A percentile compares a stretch with the other conserved stretches of the same genome.
Evolutionary conservation across 92 coral and sea anemone species (phyloP).

Genomic region (Phenganax subtilis): DNA sequence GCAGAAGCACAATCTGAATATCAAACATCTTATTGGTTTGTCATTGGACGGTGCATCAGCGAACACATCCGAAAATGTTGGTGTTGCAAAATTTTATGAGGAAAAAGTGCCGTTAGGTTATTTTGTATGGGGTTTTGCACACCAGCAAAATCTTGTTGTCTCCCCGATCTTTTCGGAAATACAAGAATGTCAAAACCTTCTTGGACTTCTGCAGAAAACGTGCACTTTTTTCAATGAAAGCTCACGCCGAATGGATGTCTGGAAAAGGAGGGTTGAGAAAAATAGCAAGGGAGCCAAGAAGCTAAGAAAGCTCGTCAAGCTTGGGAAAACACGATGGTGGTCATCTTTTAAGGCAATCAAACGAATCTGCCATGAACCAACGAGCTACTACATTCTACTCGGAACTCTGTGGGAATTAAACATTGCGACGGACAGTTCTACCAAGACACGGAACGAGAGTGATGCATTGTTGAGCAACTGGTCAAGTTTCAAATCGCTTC

Average conservation of each 20-base stretch:
- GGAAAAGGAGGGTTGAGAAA: background rate
- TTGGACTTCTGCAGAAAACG: slow-evolving; percentile 6
- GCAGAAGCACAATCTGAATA: background rate
- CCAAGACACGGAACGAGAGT: slow-evolving; percentile 4
- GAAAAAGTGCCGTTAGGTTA: background rate
- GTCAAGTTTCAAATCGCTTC: slow-evolving; percentile 5
- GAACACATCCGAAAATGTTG: background rate
- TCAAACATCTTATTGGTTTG: slow-evolving; percentile 6
- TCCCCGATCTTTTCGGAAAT: background rate
- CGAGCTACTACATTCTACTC: background rate
- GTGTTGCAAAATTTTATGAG: background rate
- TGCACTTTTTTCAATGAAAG: slow-evolving; percentile 3
- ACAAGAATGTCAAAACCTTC: background rate
- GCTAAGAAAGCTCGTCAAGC: background rate
- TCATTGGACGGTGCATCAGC: background rate
- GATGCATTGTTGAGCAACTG: background rate
- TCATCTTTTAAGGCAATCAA: background rate
- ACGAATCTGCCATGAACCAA: slow-evolving; percentile 2
- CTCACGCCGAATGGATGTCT: background rate
- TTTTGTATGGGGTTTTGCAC: slow-evolving; percentile 8
- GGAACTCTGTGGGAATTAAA: background rate
- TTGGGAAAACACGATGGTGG: slow-evolving; percentile 6
- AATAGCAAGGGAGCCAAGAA: background rate
- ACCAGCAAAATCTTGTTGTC: background rate
- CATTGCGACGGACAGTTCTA: slow-evolving; percentile 1